Conservation (phyloP, 2,797 vertebrate species). For the Platalea minor region DNA sequence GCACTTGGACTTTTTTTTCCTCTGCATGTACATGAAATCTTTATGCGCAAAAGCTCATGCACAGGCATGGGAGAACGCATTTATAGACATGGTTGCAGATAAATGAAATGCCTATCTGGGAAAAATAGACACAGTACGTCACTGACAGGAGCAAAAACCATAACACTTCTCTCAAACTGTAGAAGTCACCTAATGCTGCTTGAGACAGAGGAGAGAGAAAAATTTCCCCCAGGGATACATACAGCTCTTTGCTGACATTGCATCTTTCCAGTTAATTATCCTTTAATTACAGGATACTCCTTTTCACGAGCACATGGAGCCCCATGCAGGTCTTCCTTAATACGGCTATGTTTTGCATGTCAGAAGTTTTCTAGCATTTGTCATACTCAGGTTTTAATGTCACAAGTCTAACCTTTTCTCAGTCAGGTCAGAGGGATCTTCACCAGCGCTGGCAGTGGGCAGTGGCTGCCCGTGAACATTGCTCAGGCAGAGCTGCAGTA, state of each 20-base stretch:
- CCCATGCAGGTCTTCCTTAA: neutral
- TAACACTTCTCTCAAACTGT: neutral
- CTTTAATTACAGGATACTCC: neutral
- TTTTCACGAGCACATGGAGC: neutral
- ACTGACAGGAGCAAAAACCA: neutral
- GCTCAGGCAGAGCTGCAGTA: neutral
- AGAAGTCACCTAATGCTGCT: neutral
- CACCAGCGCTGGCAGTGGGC: accelerated
- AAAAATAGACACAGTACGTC: neutral
- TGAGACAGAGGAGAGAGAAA: neutral
- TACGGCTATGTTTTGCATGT: neutral
- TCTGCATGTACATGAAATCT: neutral
- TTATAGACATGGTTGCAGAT: neutral
- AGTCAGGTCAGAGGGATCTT: neutral
- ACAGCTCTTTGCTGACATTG: neutral
- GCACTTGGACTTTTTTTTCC: neutral
- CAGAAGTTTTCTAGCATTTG: neutral
- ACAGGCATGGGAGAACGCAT: neutral
- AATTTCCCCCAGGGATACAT: neutral
- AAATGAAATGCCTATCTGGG: neutral
- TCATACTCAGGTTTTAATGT: neutral
- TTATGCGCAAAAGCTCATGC: neutral
- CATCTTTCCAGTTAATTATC: neutral
- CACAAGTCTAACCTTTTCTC: neutral
- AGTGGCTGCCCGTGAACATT: accelerated